Evolutionary conservation across 2,888 invertebrate species (phyloP), one percentile per base, ranked within the genome.

Genomic region (Micropterix aruncella): DNA sequence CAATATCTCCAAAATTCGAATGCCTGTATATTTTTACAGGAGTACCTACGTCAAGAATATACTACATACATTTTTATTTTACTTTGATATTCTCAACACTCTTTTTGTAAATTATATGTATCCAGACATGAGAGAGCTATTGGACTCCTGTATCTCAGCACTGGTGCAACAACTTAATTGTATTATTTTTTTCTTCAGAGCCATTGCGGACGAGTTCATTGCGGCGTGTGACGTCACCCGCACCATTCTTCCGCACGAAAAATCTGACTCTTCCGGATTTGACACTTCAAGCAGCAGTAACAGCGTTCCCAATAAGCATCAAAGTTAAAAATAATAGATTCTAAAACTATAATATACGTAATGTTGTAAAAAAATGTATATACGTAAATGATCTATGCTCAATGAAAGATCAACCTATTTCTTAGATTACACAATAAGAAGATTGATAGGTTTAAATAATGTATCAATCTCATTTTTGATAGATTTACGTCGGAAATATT

Each of bases 161-260:
- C n/a, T n/a, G n/a, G n/a, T n/a, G n/a, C n/a, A n/a, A n/a, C n/a
- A n/a, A n/a, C n/a, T n/a, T n/a, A n/a, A n/a, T n/a, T n/a, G n/a
- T n/a, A n/a, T n/a, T n/a, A n/a, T 3, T 40, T 14, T 3, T 43
- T 38, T 16, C 56, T 59, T 1, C 64, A 71, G 76, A 51, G 65
- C 73, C 3, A 77, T 77, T 56, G 77, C 77, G 9, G 77, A 77
- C 57, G 75, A 77, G 60, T 77, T 76, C 59, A 77, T 77, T 51
- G 74, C 75, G 41, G 75, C 74, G 43, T 76, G 75, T 56, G 75
- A 77, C 57, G 72, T 72, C 58, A 72, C 63, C 53, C 63, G 75
- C 15, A 56, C 55, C 45, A 59, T 58, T 48, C 52, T 60, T 18
- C 56, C 59, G 49, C 60, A 59, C 48, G 55, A 56, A 37, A 63